Conservation (phyloP, 2,113 vertebrate genomes). For the Diphyllodes magnificus region DNA sequence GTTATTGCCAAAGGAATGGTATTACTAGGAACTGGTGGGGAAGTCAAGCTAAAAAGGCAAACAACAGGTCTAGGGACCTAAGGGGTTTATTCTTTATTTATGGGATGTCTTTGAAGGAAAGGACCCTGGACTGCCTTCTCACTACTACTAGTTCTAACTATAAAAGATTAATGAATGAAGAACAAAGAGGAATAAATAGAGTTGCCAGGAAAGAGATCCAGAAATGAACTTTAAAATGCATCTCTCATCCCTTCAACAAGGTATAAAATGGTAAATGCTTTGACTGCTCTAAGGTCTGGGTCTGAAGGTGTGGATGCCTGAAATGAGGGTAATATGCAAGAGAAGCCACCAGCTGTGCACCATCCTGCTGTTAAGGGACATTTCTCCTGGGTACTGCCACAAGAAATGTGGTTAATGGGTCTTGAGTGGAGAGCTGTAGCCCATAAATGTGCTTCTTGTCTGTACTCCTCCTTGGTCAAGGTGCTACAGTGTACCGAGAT, state of each 20-base stretch:
- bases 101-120: not conserved
- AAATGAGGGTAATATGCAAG: not conserved
- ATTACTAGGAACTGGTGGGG: not conserved
- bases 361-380: not conserved
- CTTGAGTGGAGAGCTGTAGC: not conserved
- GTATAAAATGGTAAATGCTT: not conserved
- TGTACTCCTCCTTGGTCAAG: not conserved
- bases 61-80: not conserved
- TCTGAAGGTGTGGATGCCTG: not conserved
- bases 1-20: not conserved
- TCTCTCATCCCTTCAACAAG: not conserved
- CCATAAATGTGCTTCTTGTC: not conserved
- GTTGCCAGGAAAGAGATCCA: not conserved
- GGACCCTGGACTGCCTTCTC: not conserved
- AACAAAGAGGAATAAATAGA: slow-evolving; percentile 1
- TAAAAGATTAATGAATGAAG: not conserved
- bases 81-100: slow-evolving; percentile 5
- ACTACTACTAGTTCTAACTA: not conserved
- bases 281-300: not conserved
- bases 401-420: not conserved
- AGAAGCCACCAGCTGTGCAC: not conserved
- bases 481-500: not conserved
- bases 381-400: not conserved
- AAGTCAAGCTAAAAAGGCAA: slow-evolving; percentile 3
- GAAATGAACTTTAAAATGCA: not conserved